A percentile compares a stretch with the other conserved stretches of the same genome.
Evolutionary conservation across 1,140 invertebrate genomes (phyloP).

Genomic region (Whitmania pigra): DNA sequence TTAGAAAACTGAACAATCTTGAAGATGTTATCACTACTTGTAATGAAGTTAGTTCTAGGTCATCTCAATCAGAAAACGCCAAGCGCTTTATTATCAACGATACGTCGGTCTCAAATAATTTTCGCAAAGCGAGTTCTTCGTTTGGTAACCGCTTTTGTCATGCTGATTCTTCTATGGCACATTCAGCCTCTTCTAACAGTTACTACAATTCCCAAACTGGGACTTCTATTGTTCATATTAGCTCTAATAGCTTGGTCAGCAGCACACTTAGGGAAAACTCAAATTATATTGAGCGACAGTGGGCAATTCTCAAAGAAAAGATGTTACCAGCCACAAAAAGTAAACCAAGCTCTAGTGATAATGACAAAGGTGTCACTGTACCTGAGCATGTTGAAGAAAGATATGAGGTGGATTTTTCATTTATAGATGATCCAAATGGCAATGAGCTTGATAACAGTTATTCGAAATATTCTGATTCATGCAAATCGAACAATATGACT

Average conservation of each 20-base stretch:
- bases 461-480: no score
- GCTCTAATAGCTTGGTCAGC: constrained; percentile 1
- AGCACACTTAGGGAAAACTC: constrained; percentile 6
- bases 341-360: not conserved
- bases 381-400: not conserved
- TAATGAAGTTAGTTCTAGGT: no score
- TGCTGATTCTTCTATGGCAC: not conserved
- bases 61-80: no score
- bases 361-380: not conserved
- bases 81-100: not conserved
- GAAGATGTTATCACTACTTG: not conserved
- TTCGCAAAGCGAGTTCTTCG: not conserved
- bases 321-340: not conserved
- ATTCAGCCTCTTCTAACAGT: not conserved
- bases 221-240: constrained; percentile 4
- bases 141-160: not conserved
- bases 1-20: not conserved
- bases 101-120: not conserved
- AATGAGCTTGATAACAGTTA: constrained; percentile 1
- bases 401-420: constrained; percentile 2
- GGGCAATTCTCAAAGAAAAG: constrained; percentile 2
- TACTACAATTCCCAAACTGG: constrained; percentile 10
- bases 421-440: not conserved
- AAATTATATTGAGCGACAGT: constrained; percentile 8
- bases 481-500: not conserved